Percentiles rank a stretch among this genome's conserved stretches.
Conservation (phyloP, 2,888 invertebrate genomes). For the Tinea pellionella region DNA sequence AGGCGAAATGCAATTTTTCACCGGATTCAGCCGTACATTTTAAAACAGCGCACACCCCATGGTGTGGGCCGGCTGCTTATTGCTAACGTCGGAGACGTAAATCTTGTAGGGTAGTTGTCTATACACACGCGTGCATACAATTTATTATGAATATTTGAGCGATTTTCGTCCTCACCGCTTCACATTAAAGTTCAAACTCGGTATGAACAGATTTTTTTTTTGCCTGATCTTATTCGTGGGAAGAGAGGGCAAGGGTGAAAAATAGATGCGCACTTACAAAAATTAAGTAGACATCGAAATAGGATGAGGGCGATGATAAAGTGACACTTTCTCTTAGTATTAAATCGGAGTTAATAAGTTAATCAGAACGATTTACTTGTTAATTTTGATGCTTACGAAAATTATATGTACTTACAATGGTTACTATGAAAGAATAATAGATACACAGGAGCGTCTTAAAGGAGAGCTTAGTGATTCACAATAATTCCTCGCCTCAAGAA, state of each 20-base stretch:
- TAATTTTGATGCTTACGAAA: no score
- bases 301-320: slow-evolving; percentile 5
- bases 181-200: background rate
- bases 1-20: slow-evolving; percentile 57
- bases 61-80: slow-evolving; percentile 46
- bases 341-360: background rate
- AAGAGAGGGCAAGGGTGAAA: slow-evolving; percentile 39
- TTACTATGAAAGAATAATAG: no score
- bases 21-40: slow-evolving; percentile 55
- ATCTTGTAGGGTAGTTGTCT: slow-evolving; percentile 43
- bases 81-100: slow-evolving; percentile 54
- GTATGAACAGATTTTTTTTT: background rate
- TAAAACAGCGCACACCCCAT: slow-evolving; percentile 54
- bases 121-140: slow-evolving; percentile 23
- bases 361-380: background rate
- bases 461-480: background rate
- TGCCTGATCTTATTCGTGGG: background rate
- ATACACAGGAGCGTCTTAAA: background rate
- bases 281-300: slow-evolving; percentile 39
- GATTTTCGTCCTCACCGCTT: background rate
- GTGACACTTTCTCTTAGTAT: background rate
- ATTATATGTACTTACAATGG: no score
- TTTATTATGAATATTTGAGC: background rate
- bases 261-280: slow-evolving; percentile 59
- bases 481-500: background rate